phyloP scores from a whole-genome alignment of 1,140 invertebrate genomes.

The Kradibia gibbosae region DNA sequence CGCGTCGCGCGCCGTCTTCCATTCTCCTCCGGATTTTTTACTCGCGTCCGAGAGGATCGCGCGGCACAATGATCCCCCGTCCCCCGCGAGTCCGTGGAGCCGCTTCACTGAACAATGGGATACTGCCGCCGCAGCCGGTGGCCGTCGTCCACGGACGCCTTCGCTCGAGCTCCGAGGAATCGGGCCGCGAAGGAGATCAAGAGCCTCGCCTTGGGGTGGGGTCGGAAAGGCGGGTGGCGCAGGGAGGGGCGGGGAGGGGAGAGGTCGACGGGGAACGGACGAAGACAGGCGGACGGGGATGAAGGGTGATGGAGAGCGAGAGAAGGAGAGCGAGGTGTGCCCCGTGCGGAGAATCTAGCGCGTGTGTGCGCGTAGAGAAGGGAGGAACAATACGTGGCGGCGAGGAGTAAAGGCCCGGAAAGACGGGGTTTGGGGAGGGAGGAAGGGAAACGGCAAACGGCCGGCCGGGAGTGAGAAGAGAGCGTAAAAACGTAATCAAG shows the following conservation, averaged over 20 bases:
- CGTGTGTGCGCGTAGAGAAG: not conserved
- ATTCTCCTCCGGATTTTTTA: conserved; percentile 3
- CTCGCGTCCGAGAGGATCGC: not conserved
- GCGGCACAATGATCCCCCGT: conserved; percentile 28
- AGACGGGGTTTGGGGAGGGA: not conserved
- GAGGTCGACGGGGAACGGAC: too few relatives aligned
- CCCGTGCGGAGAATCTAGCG: not conserved
- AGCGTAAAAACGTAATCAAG: conserved; percentile 49
- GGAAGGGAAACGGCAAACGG: conserved; percentile 5
- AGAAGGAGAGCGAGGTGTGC: not conserved
- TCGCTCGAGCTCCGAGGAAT: conserved; percentile 28
- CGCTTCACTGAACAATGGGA: conserved; percentile 41
- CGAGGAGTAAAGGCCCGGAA: conserved; percentile 40
- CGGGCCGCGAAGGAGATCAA: too few relatives aligned
- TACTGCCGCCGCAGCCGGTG: conserved; percentile 22
- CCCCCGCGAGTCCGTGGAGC: not conserved
- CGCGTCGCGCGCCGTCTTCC: conserved; percentile 14
- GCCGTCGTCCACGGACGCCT: conserved; percentile 38
- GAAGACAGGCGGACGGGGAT: not conserved
- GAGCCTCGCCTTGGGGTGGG: too few relatives aligned
- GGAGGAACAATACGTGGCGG: conserved; percentile 37
- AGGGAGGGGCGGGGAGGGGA: not conserved
- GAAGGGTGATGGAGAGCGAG: not conserved
- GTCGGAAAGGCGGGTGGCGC: not conserved
- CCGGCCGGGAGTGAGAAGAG: conserved; percentile 1